phyloP scores from a whole-genome alignment of 2,113 vertebrate species.

The Antechinus flavipes region DNA sequence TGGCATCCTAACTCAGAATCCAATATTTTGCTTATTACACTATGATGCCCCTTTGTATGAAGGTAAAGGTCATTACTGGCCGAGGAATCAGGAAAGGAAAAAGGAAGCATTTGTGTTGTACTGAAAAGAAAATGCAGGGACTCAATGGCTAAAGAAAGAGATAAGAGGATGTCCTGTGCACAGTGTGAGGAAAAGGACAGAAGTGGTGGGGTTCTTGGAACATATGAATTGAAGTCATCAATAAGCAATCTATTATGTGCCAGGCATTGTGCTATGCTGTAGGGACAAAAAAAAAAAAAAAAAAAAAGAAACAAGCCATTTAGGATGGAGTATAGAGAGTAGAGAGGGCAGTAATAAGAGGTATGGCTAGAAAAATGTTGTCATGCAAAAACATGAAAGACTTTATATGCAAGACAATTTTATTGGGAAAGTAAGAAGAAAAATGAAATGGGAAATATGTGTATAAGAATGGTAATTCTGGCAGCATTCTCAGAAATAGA shows the following conservation, averaged over 20 bases:
- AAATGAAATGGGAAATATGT: background rate
- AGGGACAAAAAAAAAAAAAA: background rate
- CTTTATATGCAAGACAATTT: background rate
- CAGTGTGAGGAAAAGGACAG: background rate
- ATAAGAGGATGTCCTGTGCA: background rate
- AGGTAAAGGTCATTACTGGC: background rate
- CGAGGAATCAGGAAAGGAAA: background rate
- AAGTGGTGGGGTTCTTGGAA: background rate
- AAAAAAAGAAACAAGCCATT: background rate
- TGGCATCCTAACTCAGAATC: no score
- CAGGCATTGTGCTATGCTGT: no score
- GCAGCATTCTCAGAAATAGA: background rate
- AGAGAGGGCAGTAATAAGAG: background rate
- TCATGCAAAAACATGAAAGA: rapidly evolving
- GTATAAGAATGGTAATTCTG: background rate
- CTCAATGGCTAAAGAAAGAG: background rate
- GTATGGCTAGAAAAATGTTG: background rate
- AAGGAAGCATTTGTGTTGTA: background rate
- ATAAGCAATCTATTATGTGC: background rate
- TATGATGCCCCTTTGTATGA: background rate
- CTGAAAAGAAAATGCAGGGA: no score
- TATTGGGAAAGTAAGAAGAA: background rate
- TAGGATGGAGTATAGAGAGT: background rate
- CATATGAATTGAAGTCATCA: background rate
- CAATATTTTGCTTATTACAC: background rate